A percentile compares a stretch with the other conserved stretches of the same genome.
Evolutionary conservation across 2,113 vertebrate species (phyloP).

Genomic region (Rhegmatorhina hoffmannsi): DNA sequence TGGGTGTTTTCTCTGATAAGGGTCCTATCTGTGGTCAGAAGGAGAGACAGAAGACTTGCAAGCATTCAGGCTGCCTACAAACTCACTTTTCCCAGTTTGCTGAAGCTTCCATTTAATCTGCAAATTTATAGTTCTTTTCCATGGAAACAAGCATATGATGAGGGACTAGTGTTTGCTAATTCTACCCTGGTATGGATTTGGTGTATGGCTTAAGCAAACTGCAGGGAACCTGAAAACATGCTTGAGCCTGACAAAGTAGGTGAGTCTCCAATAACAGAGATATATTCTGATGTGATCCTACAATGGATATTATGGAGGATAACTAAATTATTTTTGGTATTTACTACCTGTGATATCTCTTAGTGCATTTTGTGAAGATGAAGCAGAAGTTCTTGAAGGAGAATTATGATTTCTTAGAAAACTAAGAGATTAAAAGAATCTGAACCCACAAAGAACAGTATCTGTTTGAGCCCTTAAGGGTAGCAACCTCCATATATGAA

Average conservation of each 20-base stretch:
- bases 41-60: not conserved
- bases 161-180: not conserved
- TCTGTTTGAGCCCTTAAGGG: not conserved
- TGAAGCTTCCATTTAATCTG: not conserved
- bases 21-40: not conserved
- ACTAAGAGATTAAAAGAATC: not conserved
- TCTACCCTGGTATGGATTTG: not conserved
- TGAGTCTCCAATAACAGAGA: not conserved
- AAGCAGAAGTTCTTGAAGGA: not conserved
- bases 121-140: not conserved
- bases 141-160: not conserved
- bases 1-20: not conserved
- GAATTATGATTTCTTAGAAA: not conserved
- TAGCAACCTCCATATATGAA: not conserved
- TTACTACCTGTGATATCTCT: not conserved
- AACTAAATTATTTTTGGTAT: not conserved
- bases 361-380: not conserved
- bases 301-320: rapidly evolving
- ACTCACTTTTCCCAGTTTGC: not conserved
- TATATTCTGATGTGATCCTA: not conserved
- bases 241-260: not conserved
- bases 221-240: not conserved
- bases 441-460: not conserved
- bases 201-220: not conserved
- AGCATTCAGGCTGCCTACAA: not conserved